A percentile compares a stretch with the other conserved stretches of the same genome.
phyloP scores from a whole-genome alignment of 2,113 vertebrate species.

The Loxodonta africana region DNA sequence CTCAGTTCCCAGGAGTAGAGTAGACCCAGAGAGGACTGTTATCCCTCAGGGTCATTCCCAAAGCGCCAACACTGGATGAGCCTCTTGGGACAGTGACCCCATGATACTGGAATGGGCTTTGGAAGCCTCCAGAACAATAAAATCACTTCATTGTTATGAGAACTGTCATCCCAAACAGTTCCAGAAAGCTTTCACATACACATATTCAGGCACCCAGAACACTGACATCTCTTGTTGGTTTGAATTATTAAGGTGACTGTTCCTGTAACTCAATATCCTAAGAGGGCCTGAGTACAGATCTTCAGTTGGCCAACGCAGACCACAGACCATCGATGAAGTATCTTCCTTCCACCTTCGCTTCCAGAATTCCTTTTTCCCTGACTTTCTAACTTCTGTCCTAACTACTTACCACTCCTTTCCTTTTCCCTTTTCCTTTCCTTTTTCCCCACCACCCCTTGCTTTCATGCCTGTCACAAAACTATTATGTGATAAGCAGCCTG shows the following conservation, averaged over 20 bases:
- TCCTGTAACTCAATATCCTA: background rate
- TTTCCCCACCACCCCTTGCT: background rate
- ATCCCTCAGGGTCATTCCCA: background rate
- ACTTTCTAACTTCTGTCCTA: background rate
- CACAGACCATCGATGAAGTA: background rate
- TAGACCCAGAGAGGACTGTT: background rate
- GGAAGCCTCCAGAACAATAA: background rate
- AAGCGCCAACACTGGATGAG: background rate
- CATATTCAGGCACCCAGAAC: background rate
- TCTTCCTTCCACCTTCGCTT: background rate
- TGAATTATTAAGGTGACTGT: background rate
- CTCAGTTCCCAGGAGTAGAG: background rate
- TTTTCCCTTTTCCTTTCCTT: background rate
- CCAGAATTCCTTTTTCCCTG: background rate
- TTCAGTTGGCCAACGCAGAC: background rate
- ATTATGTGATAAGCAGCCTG: background rate
- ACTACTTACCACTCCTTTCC: background rate
- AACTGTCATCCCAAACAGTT: background rate
- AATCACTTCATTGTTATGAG: background rate
- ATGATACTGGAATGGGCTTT: background rate
- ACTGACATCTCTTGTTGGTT: background rate
- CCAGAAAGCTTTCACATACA: background rate
- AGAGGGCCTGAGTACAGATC: background rate
- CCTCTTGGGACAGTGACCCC: background rate
- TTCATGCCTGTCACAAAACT: background rate